Evolutionary conservation across 2,797 vertebrate species (phyloP), one percentile per base, ranked within the genome.

Genomic region (Aeoliscus strigatus): DNA sequence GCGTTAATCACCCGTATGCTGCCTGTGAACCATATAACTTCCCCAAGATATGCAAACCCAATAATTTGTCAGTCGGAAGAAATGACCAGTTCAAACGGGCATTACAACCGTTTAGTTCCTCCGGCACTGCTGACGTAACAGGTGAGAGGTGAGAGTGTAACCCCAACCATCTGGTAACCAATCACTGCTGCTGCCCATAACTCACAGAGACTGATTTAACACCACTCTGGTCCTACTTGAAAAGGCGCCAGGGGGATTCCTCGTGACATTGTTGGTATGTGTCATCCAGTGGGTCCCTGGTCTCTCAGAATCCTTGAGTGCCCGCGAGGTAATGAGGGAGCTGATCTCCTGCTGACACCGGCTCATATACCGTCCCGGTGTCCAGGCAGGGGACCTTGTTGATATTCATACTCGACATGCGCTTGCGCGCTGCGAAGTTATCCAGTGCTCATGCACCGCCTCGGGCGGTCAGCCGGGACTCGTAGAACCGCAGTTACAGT

Each of bases 101-200:
- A 52, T n/a, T 2, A 3, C n/a, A 1, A 3, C 21, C 9, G 16
- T 21, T 9, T 35, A 25, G 29, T 35, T 43, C 11, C 6, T 21
- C 18, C 11, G 16, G 6, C 6, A 15, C 14, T 12, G 27, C 37
- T 40, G 41, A 37, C 35, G 21, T 45, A 55, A 53, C 48, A 45
- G 33, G 46, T 61, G 36, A 39, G 34, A 56, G 50, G 68, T 55
- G 39, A 23, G 17, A 35, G 27, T 43, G 27, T 57, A 51, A 72
- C 47, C 57, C 46, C 32, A 46, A 27, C 39, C 23, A 36, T 12
- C 36, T 58, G 30, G n/a, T 21, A 12, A 30, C 70, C 53, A 47
- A 72, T 68, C 72, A 47, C 55, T 39, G 37, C 39, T 39, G 4
- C 47, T 30, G 51, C 18, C 39, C 36, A 54, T 79, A 75, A 55